These are phyloP conservation scores for Drosophila asahinai DNA, from an alignment of 1,140 invertebrate species.

Conservation along the genomic window DNA sequence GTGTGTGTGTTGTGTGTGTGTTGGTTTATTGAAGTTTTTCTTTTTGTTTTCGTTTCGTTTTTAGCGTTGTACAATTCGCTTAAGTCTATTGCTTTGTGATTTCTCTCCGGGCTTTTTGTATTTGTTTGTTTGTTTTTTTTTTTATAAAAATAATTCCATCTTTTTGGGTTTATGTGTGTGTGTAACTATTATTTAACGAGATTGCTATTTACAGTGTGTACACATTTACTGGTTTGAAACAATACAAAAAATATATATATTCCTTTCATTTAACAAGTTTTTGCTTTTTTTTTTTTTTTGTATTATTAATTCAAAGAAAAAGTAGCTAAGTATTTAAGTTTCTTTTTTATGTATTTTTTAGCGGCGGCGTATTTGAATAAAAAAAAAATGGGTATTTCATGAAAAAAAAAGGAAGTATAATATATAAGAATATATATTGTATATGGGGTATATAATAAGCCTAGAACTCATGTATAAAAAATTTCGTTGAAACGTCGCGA, in stretches of 20 bases:
- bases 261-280: constrained; percentile 33
- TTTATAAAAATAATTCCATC: constrained; percentile 57
- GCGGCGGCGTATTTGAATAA: constrained; percentile 42
- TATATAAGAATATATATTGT: constrained; percentile 28
- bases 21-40: constrained; percentile 59
- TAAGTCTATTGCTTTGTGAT: constrained; percentile 72
- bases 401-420: constrained; percentile 17
- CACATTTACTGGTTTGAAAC: constrained; percentile 39
- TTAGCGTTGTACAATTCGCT: constrained; percentile 63
- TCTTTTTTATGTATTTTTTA: constrained; percentile 9
- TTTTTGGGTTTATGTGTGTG: constrained; percentile 42
- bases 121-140: constrained; percentile 19
- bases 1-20: constrained; percentile 48
- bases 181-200: constrained; percentile 79
- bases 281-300: neutral
- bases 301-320: constrained; percentile 12
- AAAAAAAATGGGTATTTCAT: too few relatives aligned
- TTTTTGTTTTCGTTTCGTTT: constrained; percentile 42
- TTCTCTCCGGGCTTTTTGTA: constrained; percentile 43
- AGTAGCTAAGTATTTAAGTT: constrained; percentile 1
- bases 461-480: constrained; percentile 49
- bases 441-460: constrained; percentile 21
- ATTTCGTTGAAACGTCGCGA: constrained; percentile 56
- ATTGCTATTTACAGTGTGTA: constrained; percentile 77
- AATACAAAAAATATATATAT: constrained; percentile 37